These are phyloP conservation scores for Drosophila fulvimacula DNA, from an alignment of 2,888 invertebrate genomes.

Conservation along the genomic window DNA sequence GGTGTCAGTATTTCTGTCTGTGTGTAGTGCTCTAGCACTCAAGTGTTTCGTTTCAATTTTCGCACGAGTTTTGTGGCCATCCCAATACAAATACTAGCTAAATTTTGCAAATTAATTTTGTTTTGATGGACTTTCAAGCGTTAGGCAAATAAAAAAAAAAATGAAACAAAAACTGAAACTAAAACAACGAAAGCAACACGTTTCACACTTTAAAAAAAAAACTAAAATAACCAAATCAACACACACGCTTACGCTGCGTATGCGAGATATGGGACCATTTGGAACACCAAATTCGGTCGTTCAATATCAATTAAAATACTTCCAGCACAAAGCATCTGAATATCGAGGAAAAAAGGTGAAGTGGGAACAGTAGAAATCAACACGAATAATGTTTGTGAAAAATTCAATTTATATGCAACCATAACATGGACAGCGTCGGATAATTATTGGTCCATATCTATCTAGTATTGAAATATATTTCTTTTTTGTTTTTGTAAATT, in stretches of 20 bases:
- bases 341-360: slow-evolving; percentile 19
- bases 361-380: slow-evolving; percentile 46
- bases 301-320: slow-evolving; percentile 69
- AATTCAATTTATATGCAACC: slow-evolving; percentile 78
- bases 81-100: slow-evolving; percentile 70
- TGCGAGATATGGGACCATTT: slow-evolving; percentile 55
- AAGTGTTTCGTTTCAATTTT: slow-evolving; percentile 80
- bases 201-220: slow-evolving; percentile 16
- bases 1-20: slow-evolving; percentile 44
- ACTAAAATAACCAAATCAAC: slow-evolving; percentile 15
- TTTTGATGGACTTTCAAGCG: slow-evolving; percentile 77
- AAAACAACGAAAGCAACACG: background rate
- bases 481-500: slow-evolving; percentile 14
- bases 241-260: slow-evolving; percentile 38
- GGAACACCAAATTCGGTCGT: slow-evolving; percentile 32
- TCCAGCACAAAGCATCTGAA: slow-evolving; percentile 17
- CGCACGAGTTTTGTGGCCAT: slow-evolving; percentile 61
- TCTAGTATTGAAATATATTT: slow-evolving; percentile 12
- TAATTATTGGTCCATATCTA: slow-evolving; percentile 23
- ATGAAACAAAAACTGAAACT: background rate
- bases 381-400: slow-evolving; percentile 64
- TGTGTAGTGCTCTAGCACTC: slow-evolving; percentile 69
- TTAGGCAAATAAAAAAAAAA: slow-evolving; percentile 21
- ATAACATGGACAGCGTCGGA: slow-evolving; percentile 33
- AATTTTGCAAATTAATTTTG: slow-evolving; percentile 76